Base-by-base conservation (phyloP, 2,797 vertebrate species). In the Neomorphus geoffroyi region DNA sequence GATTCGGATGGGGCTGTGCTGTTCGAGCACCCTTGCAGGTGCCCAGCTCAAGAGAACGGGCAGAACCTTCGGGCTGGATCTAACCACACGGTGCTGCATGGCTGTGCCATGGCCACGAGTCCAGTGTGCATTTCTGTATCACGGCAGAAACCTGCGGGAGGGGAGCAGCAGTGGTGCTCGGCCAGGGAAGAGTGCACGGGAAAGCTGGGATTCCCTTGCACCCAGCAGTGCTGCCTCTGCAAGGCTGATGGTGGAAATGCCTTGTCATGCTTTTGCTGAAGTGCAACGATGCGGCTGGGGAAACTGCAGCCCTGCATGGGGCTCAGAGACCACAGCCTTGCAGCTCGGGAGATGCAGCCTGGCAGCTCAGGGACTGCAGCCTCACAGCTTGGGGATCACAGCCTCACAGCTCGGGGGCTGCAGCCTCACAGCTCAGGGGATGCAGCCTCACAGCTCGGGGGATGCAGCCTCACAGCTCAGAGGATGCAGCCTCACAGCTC, bases 121-220 rank as follows among this genome's bases (percentile, higher is more conserved):
- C 16, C 53, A 6, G 32, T 1, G 46, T 41, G 10, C 10, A 14
- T 41, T 10, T 41, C 39, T 41, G 39, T 14, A 41, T 14, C 39
- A 14, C 14, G 39, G 39, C 39, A 41, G 39, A 41, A 41, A 14
- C 39, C 39, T 41, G 14, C n/a, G 1, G 78, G 16, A 13, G 7
- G 37, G 7, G 8, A 53, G 37, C 11, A 15, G 82, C 37, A 7
- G 45, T 1, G 11, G n/a, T 9, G 18, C 23, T 22, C 1, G 4
- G 37, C 4, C 26, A 6, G n/a, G 51, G 39, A 51, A 26, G 26
- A 16, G 4, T 4, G 2, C 2, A 2, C 0, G 0, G 32, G 14
- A 19, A 18, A 33, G 6, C 45, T 3, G 8, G 12, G 33, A 60
- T 21, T 43, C 43, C 30, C 35, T 83, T 50, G 35, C 1, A 0